These are phyloP conservation scores for Odocoileus virginianus DNA, from an alignment of 2,113 vertebrate species.

Conservation along the genomic window DNA sequence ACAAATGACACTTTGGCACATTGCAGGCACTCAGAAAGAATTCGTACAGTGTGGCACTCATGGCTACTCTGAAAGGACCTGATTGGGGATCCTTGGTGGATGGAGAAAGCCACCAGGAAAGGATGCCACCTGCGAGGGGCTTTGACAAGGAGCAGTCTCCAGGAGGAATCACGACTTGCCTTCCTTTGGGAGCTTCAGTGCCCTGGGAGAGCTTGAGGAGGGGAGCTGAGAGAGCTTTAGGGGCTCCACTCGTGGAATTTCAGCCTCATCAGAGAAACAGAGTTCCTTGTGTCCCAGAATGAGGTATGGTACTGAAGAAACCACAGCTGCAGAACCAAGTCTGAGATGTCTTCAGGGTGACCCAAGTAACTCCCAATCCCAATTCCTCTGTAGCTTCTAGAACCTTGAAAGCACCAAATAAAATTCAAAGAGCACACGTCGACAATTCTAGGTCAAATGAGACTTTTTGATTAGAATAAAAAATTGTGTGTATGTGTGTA, in stretches of 20 bases:
- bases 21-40: not conserved
- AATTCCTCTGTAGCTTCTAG: not conserved
- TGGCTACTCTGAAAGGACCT: not conserved
- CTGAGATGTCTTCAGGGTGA: not conserved
- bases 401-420: not conserved
- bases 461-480: not conserved
- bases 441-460: not conserved
- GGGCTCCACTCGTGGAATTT: not conserved
- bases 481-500: not conserved
- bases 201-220: not conserved
- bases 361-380: not conserved
- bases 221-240: not conserved
- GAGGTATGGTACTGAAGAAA: not conserved
- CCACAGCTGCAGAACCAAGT: not conserved
- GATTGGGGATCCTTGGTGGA: not conserved
- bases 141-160: not conserved
- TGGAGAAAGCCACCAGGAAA: not conserved
- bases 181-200: not conserved
- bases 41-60: not conserved
- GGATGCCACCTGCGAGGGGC: not conserved
- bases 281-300: not conserved
- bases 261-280: not conserved
- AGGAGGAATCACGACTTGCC: not conserved
- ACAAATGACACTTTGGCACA: not conserved
- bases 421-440: not conserved